phyloP scores from a whole-genome alignment of 2,888 invertebrate genomes.

The Temnothorax ravouxi region DNA sequence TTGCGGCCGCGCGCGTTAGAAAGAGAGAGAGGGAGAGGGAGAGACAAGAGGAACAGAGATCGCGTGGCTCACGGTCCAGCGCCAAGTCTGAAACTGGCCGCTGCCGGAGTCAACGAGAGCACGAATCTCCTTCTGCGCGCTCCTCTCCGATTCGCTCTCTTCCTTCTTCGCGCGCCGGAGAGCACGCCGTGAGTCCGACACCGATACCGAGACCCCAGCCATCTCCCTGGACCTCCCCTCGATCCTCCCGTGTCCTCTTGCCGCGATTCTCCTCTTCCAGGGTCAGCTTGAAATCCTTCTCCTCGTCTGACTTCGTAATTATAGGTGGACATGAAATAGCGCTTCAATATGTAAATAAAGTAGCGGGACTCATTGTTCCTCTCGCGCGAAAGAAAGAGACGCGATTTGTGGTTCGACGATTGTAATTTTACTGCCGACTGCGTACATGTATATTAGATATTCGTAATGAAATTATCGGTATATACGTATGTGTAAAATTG shows the following conservation, averaged over 20 bases:
- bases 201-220: slow-evolving; percentile 35
- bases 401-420: slow-evolving; percentile 5
- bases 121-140: slow-evolving; percentile 64
- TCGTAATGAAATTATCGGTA: not conserved
- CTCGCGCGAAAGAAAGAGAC: slow-evolving; percentile 48
- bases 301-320: slow-evolving; percentile 63
- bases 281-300: slow-evolving; percentile 41
- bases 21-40: not conserved
- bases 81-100: slow-evolving; percentile 83
- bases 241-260: slow-evolving; percentile 1
- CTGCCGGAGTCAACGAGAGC: slow-evolving; percentile 66
- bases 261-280: slow-evolving; percentile 65
- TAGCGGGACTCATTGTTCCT: slow-evolving; percentile 48
- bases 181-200: slow-evolving; percentile 50
- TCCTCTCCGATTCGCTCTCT: slow-evolving; percentile 66
- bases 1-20: slow-evolving; percentile 60
- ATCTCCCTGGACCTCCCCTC: slow-evolving; percentile 28
- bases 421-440: not conserved
- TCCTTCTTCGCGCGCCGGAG: slow-evolving; percentile 64
- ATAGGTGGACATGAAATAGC: slow-evolving; percentile 45
- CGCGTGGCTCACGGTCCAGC: slow-evolving; percentile 82
- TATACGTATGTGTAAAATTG: not conserved
- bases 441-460: not conserved
- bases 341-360: slow-evolving; percentile 48
- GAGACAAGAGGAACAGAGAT: slow-evolving; percentile 38